Conservation (phyloP, 2,888 invertebrate species). For the Lycocerus yunnanus region DNA sequence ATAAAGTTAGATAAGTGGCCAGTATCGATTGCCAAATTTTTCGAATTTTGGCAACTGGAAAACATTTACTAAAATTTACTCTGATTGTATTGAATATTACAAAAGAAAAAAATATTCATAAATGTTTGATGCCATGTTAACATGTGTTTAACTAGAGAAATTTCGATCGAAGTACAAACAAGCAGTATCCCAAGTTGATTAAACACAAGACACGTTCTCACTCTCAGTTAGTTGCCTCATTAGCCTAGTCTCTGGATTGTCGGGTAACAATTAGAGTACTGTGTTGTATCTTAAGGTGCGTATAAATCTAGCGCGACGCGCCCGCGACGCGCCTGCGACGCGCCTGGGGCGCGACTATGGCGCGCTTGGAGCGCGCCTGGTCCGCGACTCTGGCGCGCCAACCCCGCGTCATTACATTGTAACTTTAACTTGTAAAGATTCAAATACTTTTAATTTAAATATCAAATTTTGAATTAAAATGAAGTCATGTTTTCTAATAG, state of each 20-base stretch:
- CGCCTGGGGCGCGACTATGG: no score
- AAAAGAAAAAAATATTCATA: slow-evolving; percentile 5
- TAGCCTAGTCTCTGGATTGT: slow-evolving; percentile 32
- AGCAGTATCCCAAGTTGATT: slow-evolving; percentile 36
- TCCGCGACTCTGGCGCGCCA: no score
- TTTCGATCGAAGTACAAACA: slow-evolving; percentile 43
- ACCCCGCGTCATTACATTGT: no score
- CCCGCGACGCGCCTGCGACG: no score
- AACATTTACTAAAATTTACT: neutral
- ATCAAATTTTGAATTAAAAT: no score
- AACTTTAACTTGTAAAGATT: no score
- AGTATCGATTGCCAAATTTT: neutral
- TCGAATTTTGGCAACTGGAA: neutral
- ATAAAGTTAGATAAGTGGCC: slow-evolving; percentile 2
- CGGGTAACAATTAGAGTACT: slow-evolving; percentile 32
- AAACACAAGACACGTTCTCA: slow-evolving; percentile 38
- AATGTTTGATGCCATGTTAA: slow-evolving; percentile 43
- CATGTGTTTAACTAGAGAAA: slow-evolving; percentile 44
- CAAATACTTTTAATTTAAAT: no score
- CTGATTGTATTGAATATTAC: neutral
- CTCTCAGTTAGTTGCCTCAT: slow-evolving; percentile 36
- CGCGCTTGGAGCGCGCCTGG: no score
- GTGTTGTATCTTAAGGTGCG: slow-evolving; percentile 35
- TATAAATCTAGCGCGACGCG: no score
- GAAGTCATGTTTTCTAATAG: no score